phyloP scores from a whole-genome alignment of 2,797 vertebrate genomes.

The Neomorphus geoffroyi region DNA sequence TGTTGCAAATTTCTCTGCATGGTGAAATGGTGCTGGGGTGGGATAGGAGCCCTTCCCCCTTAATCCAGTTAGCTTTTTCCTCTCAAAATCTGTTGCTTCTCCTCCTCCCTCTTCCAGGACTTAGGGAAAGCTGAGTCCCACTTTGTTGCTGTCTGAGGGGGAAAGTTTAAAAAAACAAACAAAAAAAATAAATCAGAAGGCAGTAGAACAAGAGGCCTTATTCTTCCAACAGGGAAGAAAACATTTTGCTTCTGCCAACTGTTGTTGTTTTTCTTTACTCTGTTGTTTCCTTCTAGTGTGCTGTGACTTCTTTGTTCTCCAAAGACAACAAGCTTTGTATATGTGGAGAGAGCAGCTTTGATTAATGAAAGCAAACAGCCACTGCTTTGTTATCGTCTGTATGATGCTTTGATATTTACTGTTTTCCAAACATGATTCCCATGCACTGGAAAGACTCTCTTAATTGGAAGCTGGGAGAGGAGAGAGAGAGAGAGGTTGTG shows the following conservation, averaged over 20 bases:
- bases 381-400: conserved; percentile 21
- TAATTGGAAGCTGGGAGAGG: not conserved
- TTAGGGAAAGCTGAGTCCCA: not conserved
- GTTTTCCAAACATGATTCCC: not conserved
- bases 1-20: not conserved
- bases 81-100: not conserved
- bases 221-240: conserved; percentile 57
- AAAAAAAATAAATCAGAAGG: not conserved
- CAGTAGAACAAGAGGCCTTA: conserved; percentile 23
- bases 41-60: not conserved
- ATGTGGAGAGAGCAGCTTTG: conserved; percentile 28
- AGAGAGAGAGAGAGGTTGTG: not conserved
- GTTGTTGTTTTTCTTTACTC: conserved; percentile 59
- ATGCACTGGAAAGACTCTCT: not conserved
- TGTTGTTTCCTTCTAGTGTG: conserved; percentile 47
- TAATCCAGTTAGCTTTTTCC: not conserved
- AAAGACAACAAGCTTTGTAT: conserved; percentile 54
- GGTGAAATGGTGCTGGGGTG: not conserved
- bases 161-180: not conserved
- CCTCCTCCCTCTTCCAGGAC: not conserved
- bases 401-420: not conserved
- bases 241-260: conserved; percentile 53
- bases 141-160: not conserved
- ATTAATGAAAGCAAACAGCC: conserved; percentile 56
- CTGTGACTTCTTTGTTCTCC: conserved; percentile 40